Base-by-base conservation (phyloP, 2,888 invertebrate genomes). In the Cantharis nigra region DNA sequence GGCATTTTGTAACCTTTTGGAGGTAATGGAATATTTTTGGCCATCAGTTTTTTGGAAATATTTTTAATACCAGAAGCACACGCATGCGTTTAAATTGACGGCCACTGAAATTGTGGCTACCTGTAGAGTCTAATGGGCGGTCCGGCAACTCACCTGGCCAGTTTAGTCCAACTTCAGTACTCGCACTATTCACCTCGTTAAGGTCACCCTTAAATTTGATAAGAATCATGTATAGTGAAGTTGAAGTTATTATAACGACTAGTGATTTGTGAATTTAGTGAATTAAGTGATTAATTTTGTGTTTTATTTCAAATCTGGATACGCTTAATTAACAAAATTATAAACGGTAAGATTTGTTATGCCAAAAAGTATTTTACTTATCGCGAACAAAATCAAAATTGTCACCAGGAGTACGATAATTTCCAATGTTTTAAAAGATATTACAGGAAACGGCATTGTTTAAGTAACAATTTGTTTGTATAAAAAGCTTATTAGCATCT, bases 161-260 rank as follows among this genome's bases (percentile, higher is more conserved):
- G 84, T 86, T 86, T 87, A 87, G 87, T 87, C 85, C 85, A 85
- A 84, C 84, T 84, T 83, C 83, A 87, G 85, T 85, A 86, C 83
- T 86, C 86, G 85, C 81, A 82, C 81, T 82, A 84, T 80, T 82
- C 84, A 83, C 83, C 81, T 80, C 81, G 81, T 80, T 83, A 85
- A 79, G 79, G 77, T 79, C 77, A 79, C 72, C 70, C 72, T 79
- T 74, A 69, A 65, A 64, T 75, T 71, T 77, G 72, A 79, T 72
- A 75, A 78, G 74, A 63, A 79, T 73, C 76, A 79, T 79, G 79
- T 77, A 67, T 26, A 79, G 75, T 75, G 77, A 69, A 77, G 69
- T 72, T 74, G 62, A 70, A 63, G 77, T 75, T 76, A 30, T 69
- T 63, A 67, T 65, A 69, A 63, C 69, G 67, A 23, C 23, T 65